Evolutionary conservation across 2,888 invertebrate genomes (phyloP).

Genomic region (Melanargia galathea): DNA sequence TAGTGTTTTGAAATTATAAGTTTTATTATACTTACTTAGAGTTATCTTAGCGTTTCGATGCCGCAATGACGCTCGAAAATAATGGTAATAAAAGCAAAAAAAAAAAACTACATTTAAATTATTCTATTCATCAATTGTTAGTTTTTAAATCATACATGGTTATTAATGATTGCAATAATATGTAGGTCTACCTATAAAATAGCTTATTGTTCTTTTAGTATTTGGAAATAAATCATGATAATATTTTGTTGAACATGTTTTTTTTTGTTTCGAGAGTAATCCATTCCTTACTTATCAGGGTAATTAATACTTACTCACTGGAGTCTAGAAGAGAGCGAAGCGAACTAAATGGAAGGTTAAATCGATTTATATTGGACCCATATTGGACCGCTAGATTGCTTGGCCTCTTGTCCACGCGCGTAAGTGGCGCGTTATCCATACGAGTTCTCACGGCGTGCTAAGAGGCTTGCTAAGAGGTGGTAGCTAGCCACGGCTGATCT

Average conservation of each 20-base stretch:
- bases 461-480: too few species aligned
- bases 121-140: conserved; percentile 42
- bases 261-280: not conserved
- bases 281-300: too few species aligned
- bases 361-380: too few species aligned
- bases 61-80: conserved; percentile 35
- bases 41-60: conserved; percentile 37
- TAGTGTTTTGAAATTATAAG: conserved; percentile 41
- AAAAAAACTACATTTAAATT: conserved; percentile 40
- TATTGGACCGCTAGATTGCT: too few species aligned
- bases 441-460: too few species aligned
- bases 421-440: too few species aligned
- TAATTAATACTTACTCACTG: too few species aligned
- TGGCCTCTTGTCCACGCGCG: too few species aligned
- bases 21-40: conserved; percentile 33
- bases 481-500: too few species aligned
- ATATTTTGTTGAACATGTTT: conserved; percentile 40
- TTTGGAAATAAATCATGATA: conserved; percentile 45
- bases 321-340: too few species aligned
- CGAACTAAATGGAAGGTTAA: too few species aligned
- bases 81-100: conserved; percentile 36
- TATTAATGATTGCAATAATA: conserved; percentile 40
- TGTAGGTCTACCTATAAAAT: conserved; percentile 36
- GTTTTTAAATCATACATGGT: conserved; percentile 48
- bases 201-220: conserved; percentile 44